Evolutionary conservation across 2,113 vertebrate genomes (phyloP).

Genomic region (Hypocryptadius cinnamomeus): DNA sequence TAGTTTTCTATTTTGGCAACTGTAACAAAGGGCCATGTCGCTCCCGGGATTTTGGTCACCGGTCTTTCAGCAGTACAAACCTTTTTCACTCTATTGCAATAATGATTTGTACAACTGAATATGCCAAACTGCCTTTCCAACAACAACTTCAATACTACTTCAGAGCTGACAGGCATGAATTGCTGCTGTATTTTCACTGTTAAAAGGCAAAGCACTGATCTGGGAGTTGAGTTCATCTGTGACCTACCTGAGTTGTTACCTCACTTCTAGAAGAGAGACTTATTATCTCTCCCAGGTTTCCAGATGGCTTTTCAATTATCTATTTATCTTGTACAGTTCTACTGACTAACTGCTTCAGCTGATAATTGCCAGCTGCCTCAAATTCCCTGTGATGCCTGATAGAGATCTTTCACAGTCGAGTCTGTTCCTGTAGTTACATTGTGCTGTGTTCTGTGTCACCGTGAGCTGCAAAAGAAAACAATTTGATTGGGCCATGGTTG

Average conservation of each 20-base stretch:
- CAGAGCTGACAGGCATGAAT: background rate
- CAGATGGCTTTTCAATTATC: conserved; percentile 39
- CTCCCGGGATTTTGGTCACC: background rate
- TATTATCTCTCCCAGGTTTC: conserved; percentile 7
- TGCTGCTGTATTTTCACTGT: background rate
- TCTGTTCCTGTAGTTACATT: background rate
- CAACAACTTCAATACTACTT: background rate
- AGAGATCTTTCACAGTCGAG: background rate
- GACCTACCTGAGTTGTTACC: background rate
- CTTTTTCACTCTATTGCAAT: background rate
- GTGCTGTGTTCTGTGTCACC: background rate
- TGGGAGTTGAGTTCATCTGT: background rate
- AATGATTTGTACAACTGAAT: background rate
- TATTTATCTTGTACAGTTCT: conserved; percentile 26
- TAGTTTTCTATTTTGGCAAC: background rate
- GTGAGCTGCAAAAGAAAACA: background rate
- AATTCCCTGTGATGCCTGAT: background rate
- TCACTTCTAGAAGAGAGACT: background rate
- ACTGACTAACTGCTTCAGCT: background rate
- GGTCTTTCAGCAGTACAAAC: background rate
- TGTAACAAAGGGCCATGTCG: background rate
- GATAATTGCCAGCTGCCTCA: conserved; percentile 29
- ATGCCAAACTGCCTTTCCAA: background rate
- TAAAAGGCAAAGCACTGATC: background rate
- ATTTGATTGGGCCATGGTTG: background rate